Conservation (phyloP, 2,113 vertebrate genomes). For the human region DNA sequence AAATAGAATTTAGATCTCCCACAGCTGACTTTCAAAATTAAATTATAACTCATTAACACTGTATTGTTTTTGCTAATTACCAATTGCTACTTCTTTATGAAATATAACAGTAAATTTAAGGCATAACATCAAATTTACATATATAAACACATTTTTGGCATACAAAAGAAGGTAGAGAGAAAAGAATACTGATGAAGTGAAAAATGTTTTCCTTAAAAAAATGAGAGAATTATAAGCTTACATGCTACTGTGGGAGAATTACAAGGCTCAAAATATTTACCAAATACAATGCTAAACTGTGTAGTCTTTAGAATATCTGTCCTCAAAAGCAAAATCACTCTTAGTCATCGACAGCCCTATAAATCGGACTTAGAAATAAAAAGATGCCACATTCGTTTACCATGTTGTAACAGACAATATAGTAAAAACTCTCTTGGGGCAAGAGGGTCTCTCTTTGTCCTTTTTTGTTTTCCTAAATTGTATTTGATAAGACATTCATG, state of each 20-base stretch:
- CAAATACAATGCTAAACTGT: not conserved
- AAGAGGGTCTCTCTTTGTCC: conserved; percentile 61
- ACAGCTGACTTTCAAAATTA: not conserved
- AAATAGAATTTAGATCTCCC: not conserved
- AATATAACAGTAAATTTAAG: conserved; percentile 1
- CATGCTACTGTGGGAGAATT: not conserved
- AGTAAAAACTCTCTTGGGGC: conserved; percentile 60
- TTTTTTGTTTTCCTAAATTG: conserved; percentile 63
- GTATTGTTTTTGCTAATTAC: not conserved
- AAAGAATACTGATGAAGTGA: not conserved
- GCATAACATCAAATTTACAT: not conserved
- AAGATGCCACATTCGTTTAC: conserved; percentile 67
- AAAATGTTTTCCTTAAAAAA: not conserved
- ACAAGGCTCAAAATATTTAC: not conserved
- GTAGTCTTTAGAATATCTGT: not conserved
- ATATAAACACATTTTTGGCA: not conserved
- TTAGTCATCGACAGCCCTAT: conserved; percentile 41
- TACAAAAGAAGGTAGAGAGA: not conserved
- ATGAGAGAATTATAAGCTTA: not conserved
- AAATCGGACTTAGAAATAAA: conserved; percentile 62
- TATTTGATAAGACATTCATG: conserved; percentile 46
- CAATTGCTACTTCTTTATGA: not conserved
- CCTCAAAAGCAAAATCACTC: not conserved
- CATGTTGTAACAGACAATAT: conserved; percentile 68
- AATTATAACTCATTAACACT: not conserved